Conservation (phyloP, 2,113 vertebrate species). For the Carlito syrichta region DNA sequence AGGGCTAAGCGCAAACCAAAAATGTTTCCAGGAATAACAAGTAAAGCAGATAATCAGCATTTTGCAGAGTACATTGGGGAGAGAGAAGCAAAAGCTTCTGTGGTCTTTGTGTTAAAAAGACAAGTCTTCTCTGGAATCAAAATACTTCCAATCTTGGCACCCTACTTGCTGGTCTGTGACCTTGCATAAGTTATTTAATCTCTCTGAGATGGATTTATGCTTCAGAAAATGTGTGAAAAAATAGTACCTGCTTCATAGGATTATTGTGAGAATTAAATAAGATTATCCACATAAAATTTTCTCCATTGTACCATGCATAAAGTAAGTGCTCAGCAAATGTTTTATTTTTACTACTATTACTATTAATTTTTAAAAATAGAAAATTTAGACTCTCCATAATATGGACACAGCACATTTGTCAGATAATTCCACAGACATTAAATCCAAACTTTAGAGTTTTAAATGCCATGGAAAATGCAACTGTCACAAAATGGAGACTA, state of each 20-base stretch:
- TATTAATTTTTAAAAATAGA: neutral
- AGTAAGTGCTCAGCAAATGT: neutral
- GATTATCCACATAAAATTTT: neutral
- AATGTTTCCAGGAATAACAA: neutral
- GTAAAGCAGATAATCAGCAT: neutral
- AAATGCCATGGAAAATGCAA: neutral
- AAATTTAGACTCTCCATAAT: neutral
- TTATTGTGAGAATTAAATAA: neutral
- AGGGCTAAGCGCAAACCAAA: neutral
- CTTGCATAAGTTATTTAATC: neutral
- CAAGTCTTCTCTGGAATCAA: neutral
- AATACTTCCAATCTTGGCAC: neutral
- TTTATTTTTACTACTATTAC: neutral
- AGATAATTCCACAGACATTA: neutral
- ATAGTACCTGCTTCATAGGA: neutral
- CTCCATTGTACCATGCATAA: neutral
- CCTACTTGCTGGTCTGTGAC: neutral
- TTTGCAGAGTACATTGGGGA: neutral
- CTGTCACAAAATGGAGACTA: neutral
- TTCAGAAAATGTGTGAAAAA: neutral
- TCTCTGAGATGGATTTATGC: neutral
- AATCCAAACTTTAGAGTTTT: neutral
- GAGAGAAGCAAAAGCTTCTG: neutral
- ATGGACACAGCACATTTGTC: neutral
- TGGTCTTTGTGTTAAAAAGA: slow-evolving; percentile 7